phyloP scores from a whole-genome alignment of 2,797 vertebrate species.

The Rousettus madagascariensis region DNA sequence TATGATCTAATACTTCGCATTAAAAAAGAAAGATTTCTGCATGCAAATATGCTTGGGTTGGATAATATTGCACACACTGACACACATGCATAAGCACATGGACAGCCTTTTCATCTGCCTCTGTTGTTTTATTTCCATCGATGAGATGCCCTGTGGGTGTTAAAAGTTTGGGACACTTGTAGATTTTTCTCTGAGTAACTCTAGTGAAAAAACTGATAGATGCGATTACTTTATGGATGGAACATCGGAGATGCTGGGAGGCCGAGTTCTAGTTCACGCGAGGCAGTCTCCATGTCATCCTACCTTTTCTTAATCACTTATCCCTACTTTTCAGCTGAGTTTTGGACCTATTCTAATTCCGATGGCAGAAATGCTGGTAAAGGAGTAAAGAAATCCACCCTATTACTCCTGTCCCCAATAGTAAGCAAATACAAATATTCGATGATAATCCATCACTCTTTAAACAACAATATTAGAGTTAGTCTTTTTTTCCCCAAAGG shows the following conservation, averaged over 20 bases:
- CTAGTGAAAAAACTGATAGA: not conserved
- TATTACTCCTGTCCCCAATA: not conserved
- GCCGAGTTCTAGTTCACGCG: not conserved
- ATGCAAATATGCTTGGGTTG: not conserved
- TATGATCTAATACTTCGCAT: not conserved
- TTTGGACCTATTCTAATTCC: not conserved
- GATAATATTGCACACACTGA: not conserved
- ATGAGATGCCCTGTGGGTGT: not conserved
- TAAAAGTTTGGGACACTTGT: not conserved
- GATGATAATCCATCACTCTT: not conserved
- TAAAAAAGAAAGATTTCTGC: not conserved
- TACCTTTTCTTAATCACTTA: not conserved
- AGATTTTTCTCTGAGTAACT: not conserved
- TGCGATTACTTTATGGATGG: not conserved
- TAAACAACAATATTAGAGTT: not conserved
- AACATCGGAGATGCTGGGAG: not conserved
- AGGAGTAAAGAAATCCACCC: not conserved
- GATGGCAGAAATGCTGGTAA: not conserved
- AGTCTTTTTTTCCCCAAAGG: rapidly evolving
- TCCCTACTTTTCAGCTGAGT: not conserved
- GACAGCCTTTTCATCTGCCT: too few relatives aligned
- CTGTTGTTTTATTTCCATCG: not conserved
- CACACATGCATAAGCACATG: rapidly evolving
- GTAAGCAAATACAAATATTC: not conserved
- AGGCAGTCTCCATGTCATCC: too few relatives aligned